These are phyloP conservation scores for Drosophila infuscata DNA, from an alignment of 2,888 invertebrate genomes.

Conservation along the genomic window DNA sequence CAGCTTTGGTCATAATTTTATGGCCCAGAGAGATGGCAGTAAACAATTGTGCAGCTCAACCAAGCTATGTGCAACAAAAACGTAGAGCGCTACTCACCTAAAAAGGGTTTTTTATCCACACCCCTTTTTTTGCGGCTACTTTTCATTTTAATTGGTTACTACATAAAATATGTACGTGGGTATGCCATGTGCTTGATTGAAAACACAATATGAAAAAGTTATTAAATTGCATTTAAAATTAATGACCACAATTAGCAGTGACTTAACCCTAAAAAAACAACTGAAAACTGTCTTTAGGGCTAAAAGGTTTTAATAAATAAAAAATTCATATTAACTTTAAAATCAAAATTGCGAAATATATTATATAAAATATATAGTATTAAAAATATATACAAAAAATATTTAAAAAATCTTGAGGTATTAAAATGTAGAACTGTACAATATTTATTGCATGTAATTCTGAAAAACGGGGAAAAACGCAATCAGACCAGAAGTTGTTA, in stretches of 20 bases:
- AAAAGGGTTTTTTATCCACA: constrained; percentile 23
- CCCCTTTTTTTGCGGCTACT: constrained; percentile 13
- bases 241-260: constrained; percentile 7
- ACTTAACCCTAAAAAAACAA: background rate
- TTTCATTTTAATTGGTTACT: constrained; percentile 31
- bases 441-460: no score
- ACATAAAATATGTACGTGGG: constrained; percentile 23
- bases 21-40: constrained; percentile 35
- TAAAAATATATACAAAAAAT: no score
- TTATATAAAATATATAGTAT: no score
- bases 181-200: constrained; percentile 27
- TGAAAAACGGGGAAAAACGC: no score
- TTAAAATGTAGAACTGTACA: no score
- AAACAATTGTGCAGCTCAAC: constrained; percentile 45
- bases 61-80: constrained; percentile 35
- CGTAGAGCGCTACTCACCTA: constrained; percentile 47
- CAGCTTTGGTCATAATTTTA: constrained; percentile 37
- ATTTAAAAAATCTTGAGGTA: no score
- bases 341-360: background rate
- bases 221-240: constrained; percentile 12
- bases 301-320: background rate
- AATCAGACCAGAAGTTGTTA: no score
- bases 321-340: background rate
- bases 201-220: constrained; percentile 17
- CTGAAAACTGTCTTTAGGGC: background rate